Evolutionary conservation across 2,113 vertebrate genomes (phyloP).

Genomic region (Elachura formosa): DNA sequence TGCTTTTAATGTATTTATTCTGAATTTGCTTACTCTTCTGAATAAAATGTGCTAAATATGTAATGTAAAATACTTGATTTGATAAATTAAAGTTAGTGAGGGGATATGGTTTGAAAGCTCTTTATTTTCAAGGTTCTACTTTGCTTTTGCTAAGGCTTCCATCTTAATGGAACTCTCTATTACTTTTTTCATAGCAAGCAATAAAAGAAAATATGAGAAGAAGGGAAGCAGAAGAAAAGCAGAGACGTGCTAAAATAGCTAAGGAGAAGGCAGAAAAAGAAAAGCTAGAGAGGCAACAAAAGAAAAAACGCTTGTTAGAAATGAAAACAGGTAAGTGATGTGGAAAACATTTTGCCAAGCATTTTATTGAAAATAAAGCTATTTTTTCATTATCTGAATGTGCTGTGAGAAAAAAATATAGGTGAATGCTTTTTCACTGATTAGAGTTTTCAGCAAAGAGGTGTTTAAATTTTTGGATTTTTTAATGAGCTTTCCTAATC

Average conservation of each 20-base stretch:
- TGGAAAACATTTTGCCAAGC: neutral
- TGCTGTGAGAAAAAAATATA: neutral
- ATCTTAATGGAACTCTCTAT: neutral
- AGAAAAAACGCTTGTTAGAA: constrained; percentile 89
- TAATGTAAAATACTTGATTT: neutral
- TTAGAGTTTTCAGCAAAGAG: neutral
- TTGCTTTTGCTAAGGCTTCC: neutral
- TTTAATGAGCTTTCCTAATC: neutral
- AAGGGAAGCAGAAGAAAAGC: constrained; percentile 90
- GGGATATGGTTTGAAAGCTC: neutral
- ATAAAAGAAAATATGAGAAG: constrained; percentile 86
- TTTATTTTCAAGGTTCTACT: neutral
- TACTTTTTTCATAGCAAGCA: constrained; percentile 81
- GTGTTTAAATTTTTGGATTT: neutral
- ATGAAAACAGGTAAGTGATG: constrained; percentile 85
- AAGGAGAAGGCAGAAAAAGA: constrained; percentile 93
- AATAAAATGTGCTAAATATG: neutral
- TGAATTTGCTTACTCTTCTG: neutral
- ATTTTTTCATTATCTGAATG: neutral
- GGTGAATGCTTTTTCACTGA: neutral
- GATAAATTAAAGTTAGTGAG: neutral
- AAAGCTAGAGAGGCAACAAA: constrained; percentile 87
- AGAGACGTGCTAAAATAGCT: constrained; percentile 82
- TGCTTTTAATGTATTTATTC: neutral
- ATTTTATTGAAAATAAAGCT: neutral